These are phyloP conservation scores for Oegoconia quadripuncta DNA, from an alignment of 2,888 invertebrate species.

Conservation along the genomic window DNA sequence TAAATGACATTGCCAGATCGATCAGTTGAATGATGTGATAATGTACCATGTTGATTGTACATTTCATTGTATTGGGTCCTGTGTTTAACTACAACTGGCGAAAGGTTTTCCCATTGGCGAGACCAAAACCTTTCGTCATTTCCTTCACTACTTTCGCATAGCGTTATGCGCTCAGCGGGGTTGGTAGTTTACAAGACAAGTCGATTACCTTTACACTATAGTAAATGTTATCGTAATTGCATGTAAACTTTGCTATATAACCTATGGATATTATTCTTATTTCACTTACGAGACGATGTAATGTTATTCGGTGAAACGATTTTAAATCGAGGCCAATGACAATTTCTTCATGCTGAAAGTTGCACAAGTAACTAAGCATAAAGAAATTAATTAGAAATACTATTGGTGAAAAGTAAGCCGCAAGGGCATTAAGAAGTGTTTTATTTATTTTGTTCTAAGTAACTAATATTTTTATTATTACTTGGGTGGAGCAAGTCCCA, in stretches of 20 bases:
- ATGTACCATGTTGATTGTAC: conserved; percentile 58
- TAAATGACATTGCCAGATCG: conserved; percentile 33
- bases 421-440: conserved; percentile 67
- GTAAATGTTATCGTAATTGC: conserved; percentile 24
- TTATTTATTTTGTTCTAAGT: conserved; percentile 76
- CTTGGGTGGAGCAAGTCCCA: conserved; percentile 59
- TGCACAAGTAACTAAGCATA: conserved; percentile 65
- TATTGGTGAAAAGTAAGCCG: conserved; percentile 58
- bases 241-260: conserved; percentile 12
- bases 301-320: conserved; percentile 41
- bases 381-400: conserved; percentile 58
- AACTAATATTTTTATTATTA: conserved; percentile 70
- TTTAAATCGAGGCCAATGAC: conserved; percentile 75
- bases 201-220: conserved; percentile 24
- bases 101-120: conserved; percentile 10
- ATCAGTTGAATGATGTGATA: conserved; percentile 45
- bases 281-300: neutral
- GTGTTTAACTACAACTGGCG: conserved; percentile 19
- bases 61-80: conserved; percentile 75
- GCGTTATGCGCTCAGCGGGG: conserved; percentile 1
- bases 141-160: conserved; percentile 3
- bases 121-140: conserved; percentile 8
- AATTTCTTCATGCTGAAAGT: conserved; percentile 70
- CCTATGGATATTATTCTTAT: too few relatives aligned
- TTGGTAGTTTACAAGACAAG: conserved; percentile 11